Evolutionary conservation across 2,888 invertebrate genomes (phyloP).

Genomic region (Tuberolachnus salignus): DNA sequence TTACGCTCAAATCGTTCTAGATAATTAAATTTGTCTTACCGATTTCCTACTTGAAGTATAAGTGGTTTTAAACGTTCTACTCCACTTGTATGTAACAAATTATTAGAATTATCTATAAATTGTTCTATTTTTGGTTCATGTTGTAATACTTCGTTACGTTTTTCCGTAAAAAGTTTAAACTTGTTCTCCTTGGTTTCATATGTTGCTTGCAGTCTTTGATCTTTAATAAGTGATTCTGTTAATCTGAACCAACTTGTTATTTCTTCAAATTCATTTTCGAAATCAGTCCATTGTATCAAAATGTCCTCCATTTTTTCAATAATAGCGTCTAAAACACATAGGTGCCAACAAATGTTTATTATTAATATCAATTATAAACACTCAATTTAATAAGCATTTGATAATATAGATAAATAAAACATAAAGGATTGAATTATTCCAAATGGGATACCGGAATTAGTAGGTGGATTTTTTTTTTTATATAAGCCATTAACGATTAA

Average conservation of each 20-base stretch:
- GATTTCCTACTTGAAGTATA: constrained; percentile 80
- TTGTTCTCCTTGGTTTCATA: constrained; percentile 79
- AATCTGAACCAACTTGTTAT: constrained; percentile 86
- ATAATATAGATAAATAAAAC: too few relatives aligned
- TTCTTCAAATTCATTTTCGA: constrained; percentile 80
- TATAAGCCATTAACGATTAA: too few relatives aligned
- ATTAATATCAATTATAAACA: too few relatives aligned
- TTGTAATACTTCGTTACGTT: constrained; percentile 76
- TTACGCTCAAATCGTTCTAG: not conserved
- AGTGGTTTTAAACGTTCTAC: constrained; percentile 85
- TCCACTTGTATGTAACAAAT: constrained; percentile 80
- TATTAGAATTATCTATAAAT: constrained; percentile 88
- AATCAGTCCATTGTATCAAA: constrained; percentile 83
- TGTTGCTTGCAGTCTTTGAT: constrained; percentile 82
- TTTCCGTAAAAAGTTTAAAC: constrained; percentile 73
- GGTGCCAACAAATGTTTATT: too few relatives aligned
- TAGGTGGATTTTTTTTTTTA: too few relatives aligned
- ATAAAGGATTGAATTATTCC: too few relatives aligned
- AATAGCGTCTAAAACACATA: constrained; percentile 65
- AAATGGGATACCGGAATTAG: too few relatives aligned
- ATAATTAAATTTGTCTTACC: not conserved
- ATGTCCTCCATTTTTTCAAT: constrained; percentile 76
- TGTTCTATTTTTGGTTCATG: constrained; percentile 86
- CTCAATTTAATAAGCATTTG: too few relatives aligned
- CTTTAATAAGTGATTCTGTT: constrained; percentile 82